Conservation (phyloP, 2,797 vertebrate species). For the Spea hammondii region DNA sequence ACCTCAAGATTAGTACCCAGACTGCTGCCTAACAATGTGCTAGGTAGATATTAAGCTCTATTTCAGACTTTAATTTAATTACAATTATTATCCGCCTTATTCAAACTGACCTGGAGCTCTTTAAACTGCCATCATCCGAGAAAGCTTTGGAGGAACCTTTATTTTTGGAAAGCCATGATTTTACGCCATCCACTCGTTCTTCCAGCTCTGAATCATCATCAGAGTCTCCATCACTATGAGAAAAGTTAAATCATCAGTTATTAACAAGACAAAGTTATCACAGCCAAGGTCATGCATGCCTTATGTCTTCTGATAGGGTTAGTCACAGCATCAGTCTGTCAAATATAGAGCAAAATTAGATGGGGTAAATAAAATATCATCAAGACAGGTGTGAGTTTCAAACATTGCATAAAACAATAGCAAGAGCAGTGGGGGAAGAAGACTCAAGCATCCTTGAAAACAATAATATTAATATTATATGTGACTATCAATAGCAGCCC, state of each 20-base stretch:
- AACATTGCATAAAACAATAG: too few species aligned
- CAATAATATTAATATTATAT: too few species aligned
- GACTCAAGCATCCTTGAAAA: too few species aligned
- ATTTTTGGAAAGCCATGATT: constrained; percentile 96
- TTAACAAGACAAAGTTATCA: background rate
- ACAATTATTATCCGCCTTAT: background rate
- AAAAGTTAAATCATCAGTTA: constrained; percentile 7
- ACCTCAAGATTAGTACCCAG: too few species aligned
- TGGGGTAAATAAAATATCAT: background rate
- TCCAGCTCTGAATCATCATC: constrained; percentile 90
- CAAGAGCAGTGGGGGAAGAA: too few species aligned
- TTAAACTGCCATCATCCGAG: constrained; percentile 90
- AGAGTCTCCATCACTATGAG: constrained; percentile 83
- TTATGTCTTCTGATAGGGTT: background rate
- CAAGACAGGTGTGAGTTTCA: too few species aligned
- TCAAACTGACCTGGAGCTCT: constrained; percentile 88
- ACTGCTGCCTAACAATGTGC: too few species aligned
- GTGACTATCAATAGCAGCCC: too few species aligned
- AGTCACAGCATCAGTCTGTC: background rate
- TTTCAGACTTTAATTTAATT: too few species aligned
- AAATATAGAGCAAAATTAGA: background rate
- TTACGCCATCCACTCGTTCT: constrained; percentile 89
- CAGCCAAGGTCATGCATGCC: background rate
- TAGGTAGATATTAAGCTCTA: too few species aligned
- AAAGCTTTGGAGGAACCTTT: constrained; percentile 87